A percentile compares a stretch with the other conserved stretches of the same genome.
phyloP scores from a whole-genome alignment of 2,113 vertebrate species.

The Callaeas wilsoni region DNA sequence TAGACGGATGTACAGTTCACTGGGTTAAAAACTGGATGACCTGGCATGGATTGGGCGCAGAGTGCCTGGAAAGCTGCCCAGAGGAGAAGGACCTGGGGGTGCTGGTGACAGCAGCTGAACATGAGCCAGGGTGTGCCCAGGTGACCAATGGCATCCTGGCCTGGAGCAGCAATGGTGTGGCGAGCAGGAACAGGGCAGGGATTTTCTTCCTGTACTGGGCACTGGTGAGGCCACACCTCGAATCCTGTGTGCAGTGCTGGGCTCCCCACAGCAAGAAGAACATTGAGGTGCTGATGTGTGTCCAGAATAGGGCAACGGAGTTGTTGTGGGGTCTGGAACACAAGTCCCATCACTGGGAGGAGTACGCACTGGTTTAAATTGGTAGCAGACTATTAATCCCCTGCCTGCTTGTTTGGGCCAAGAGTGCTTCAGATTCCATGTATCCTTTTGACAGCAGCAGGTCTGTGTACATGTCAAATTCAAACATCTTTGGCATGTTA shows the following conservation, averaged over 20 bases:
- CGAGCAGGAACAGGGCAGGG: neutral
- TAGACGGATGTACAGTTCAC: neutral
- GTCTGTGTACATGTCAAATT: rapidly evolving
- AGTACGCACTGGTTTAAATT: neutral
- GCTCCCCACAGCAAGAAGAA: neutral
- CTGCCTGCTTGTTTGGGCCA: neutral
- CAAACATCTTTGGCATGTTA: neutral
- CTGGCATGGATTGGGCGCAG: no score
- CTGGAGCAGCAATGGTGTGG: neutral
- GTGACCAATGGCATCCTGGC: neutral
- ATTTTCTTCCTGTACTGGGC: neutral
- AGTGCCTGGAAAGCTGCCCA: neutral
- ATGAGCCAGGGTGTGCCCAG: neutral
- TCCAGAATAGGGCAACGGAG: rapidly evolving
- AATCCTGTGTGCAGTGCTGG: rapidly evolving
- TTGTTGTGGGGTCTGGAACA: neutral
- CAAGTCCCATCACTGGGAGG: neutral
- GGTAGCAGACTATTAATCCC: neutral
- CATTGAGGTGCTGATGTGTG: neutral
- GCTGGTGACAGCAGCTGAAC: neutral
- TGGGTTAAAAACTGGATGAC: neutral
- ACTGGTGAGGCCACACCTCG: rapidly evolving
- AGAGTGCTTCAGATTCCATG: neutral
- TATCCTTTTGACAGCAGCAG: neutral
- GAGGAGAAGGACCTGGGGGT: rapidly evolving